Evolutionary conservation across 2,888 invertebrate species (phyloP), one percentile per base, ranked within the genome.

Genomic region (Vandiemenella viatica): DNA sequence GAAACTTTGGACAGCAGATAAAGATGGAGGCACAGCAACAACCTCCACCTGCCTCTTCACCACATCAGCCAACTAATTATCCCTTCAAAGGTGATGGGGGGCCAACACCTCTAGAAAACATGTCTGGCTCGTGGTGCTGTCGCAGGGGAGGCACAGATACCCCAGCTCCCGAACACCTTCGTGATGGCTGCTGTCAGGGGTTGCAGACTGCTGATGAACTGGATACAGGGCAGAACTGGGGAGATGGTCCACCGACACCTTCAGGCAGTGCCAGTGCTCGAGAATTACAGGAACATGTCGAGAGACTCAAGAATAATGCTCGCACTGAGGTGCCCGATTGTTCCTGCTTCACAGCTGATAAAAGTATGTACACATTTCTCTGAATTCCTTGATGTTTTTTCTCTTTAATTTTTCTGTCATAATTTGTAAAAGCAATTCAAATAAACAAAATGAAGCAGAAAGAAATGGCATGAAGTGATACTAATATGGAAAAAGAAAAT

Each of bases 271-370:
- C n/a, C n/a, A n/a, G n/a, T n/a, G 45, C 70, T 13, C 74, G 72
- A 59, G 76, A 77, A 58, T 71, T 75, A 57, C 69, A 77, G 57
- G 77, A 78, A 16, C 77, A 78, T 61, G 62, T 74, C 57, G 70
- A 71, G 53, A 68, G 75, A 55, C 62, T 74, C 55, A 75, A 74
- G 63, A 78, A 75, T 60, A 83, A 81, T 65, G 74, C 77, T 21
- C 76, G 86, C 63, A 80, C 84, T 46, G 88, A 89, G 70, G 84
- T 88, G 53, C 90, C 91, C n/a, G 80, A 82, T 60, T 92, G 91
- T 68, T 80, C 81, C 64, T 92, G 92, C 70, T 85, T 89, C 66
- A 80, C 87, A 48, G 78, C 83, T 54, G 89, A 89, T 61, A 84
- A 86, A 67, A 68, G 73, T 73, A 65, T 69, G 71, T 66, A 45